Evolutionary conservation across 92 coral and sea anemone species (phyloP).

Genomic region (Palythoa heliodiscus): DNA sequence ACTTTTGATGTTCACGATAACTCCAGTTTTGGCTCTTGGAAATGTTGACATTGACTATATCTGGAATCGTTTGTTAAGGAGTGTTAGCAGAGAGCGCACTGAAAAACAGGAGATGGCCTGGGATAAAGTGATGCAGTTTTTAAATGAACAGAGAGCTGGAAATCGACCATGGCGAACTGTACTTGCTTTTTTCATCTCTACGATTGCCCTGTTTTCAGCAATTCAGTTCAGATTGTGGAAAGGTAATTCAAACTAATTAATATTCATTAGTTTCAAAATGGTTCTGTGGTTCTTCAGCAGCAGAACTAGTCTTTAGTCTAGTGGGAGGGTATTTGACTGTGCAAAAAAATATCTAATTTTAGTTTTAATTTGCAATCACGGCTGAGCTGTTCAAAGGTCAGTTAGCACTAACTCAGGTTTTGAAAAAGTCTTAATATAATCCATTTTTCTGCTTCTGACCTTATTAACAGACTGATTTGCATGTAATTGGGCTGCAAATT

Average conservation of each 20-base stretch:
- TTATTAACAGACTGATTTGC: too few species aligned
- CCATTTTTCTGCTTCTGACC: too few species aligned
- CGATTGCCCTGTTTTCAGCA: conserved; percentile 82
- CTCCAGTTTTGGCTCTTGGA: conserved; percentile 76
- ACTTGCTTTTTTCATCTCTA: conserved; percentile 82
- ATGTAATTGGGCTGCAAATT: too few species aligned
- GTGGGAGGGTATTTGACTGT: conserved; percentile 15
- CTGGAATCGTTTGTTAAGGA: conserved; percentile 86
- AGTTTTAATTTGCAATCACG: too few species aligned
- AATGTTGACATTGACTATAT: conserved; percentile 87
- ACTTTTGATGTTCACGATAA: conserved; percentile 55
- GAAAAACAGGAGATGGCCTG: conserved; percentile 68
- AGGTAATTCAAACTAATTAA: conserved; percentile 38
- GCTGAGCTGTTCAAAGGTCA: too few species aligned
- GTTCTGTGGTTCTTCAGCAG: conserved; percentile 46
- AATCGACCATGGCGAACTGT: conserved; percentile 92
- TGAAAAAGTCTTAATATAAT: too few species aligned
- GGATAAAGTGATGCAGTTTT: conserved; percentile 89
- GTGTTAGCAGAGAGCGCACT: conserved; percentile 75
- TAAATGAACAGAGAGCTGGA: conserved; percentile 82
- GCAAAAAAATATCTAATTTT: too few species aligned
- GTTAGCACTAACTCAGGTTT: too few species aligned
- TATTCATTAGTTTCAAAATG: conserved; percentile 55
- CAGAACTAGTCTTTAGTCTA: too few species aligned
- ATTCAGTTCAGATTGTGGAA: conserved; percentile 87